Evolutionary conservation across 2,797 vertebrate genomes (phyloP).

Genomic region (Cygnus olor): DNA sequence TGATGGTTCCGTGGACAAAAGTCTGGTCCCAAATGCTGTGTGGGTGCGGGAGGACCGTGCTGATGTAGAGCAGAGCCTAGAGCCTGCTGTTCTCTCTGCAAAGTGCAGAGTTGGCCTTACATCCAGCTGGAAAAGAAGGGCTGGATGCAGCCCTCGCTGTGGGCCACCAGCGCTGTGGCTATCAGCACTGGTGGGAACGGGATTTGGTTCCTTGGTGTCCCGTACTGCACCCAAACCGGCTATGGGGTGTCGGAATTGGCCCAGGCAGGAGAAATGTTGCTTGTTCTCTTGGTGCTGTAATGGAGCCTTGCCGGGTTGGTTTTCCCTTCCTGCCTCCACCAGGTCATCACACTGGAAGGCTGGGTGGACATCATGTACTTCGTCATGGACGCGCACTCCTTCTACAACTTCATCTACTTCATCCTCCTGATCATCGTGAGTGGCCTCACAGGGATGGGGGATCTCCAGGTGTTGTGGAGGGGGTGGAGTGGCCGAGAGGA

Average conservation of each 20-base stretch:
- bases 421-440: slow-evolving; percentile 94
- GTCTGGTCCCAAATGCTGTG: background rate
- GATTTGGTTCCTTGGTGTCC: background rate
- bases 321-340: slow-evolving; percentile 34
- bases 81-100: background rate
- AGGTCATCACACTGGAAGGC: slow-evolving; percentile 98
- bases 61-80: background rate
- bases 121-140: background rate
- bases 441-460: slow-evolving; percentile 16
- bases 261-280: background rate
- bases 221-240: background rate
- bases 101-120: background rate
- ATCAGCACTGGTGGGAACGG: background rate
- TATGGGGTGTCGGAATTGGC: background rate
- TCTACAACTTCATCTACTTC: slow-evolving; percentile 99
- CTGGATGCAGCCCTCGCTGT: background rate
- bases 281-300: background rate
- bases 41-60: too few species aligned
- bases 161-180: background rate
- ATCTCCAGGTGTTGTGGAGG: background rate
- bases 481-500: background rate
- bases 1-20: background rate
- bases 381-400: slow-evolving; percentile 98
- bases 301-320: background rate
- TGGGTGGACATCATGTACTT: slow-evolving; percentile 99